Conservation (phyloP, 2,888 invertebrate genomes). For the Drosophila pseudotalamancana region DNA sequence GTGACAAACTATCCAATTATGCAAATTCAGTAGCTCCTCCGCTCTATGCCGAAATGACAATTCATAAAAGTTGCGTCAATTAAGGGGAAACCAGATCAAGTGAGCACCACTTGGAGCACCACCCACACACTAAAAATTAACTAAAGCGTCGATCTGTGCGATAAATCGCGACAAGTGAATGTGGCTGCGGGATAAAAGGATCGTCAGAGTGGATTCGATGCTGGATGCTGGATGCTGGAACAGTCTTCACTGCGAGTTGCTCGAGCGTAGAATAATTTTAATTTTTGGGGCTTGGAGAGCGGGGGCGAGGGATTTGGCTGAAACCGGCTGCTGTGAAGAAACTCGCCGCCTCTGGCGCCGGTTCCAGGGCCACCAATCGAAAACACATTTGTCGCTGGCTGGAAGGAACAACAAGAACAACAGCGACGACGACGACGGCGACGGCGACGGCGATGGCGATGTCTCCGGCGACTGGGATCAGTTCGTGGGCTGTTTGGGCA, state of each 20-base stretch:
- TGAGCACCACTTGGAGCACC: conserved; percentile 30
- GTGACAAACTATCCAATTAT: conserved; percentile 70
- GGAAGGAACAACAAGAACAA: conserved; percentile 30
- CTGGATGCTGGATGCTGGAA: neutral
- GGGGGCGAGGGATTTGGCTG: conserved; percentile 21
- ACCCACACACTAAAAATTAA: conserved; percentile 73
- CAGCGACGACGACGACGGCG: conserved; percentile 15
- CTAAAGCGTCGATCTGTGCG: conserved; percentile 74
- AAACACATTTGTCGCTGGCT: conserved; percentile 75
- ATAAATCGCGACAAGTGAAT: conserved; percentile 74
- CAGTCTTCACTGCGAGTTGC: too few relatives aligned
- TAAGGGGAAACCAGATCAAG: conserved; percentile 67
- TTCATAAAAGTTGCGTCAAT: conserved; percentile 72
- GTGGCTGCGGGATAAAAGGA: conserved; percentile 4
- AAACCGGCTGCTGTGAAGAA: conserved; percentile 46
- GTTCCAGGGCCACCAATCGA: conserved; percentile 65
- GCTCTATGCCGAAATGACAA: conserved; percentile 39
- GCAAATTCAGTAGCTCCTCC: conserved; percentile 62
- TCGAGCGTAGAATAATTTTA: conserved; percentile 55
- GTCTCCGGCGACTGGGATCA: conserved; percentile 38
- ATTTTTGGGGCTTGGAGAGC: conserved; percentile 55
- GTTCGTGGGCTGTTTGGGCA: conserved; percentile 74
- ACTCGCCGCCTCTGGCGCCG: conserved; percentile 70
- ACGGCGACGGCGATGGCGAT: conserved; percentile 24
- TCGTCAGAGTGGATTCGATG: neutral